These are phyloP conservation scores for Meta bourneti DNA, from an alignment of 2,888 invertebrate genomes.

Conservation along the genomic window DNA sequence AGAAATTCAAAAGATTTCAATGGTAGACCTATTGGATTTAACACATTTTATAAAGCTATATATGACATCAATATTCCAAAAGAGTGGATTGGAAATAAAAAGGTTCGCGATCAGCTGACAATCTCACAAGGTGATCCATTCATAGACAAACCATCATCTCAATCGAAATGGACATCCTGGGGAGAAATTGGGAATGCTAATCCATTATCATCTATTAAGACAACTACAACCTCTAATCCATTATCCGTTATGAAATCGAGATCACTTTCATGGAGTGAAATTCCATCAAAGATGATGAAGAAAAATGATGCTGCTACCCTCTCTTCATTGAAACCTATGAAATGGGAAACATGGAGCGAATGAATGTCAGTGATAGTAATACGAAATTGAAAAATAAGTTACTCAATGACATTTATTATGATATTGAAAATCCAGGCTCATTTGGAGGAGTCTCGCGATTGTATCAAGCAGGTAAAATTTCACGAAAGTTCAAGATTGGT, in stretches of 20 bases:
- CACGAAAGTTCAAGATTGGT: neutral
- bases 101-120: neutral
- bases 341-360: neutral
- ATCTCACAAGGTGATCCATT: neutral
- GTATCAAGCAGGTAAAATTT: neutral
- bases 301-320: neutral
- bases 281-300: no score
- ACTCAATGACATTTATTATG: slow-evolving; percentile 6
- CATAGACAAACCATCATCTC: neutral
- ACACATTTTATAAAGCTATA: slow-evolving; percentile 6
- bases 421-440: slow-evolving; percentile 11
- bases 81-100: slow-evolving; percentile 3
- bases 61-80: neutral
- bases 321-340: no score
- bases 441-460: slow-evolving; percentile 12
- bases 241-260: no score
- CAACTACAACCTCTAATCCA: no score
- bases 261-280: no score
- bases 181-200: neutral
- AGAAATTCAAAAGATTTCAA: neutral
- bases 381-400: neutral
- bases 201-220: no score
- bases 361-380: neutral
- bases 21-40: neutral
- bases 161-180: neutral